These are phyloP conservation scores for Glossophaga mutica DNA, from an alignment of 2,797 vertebrate genomes.

Conservation along the genomic window DNA sequence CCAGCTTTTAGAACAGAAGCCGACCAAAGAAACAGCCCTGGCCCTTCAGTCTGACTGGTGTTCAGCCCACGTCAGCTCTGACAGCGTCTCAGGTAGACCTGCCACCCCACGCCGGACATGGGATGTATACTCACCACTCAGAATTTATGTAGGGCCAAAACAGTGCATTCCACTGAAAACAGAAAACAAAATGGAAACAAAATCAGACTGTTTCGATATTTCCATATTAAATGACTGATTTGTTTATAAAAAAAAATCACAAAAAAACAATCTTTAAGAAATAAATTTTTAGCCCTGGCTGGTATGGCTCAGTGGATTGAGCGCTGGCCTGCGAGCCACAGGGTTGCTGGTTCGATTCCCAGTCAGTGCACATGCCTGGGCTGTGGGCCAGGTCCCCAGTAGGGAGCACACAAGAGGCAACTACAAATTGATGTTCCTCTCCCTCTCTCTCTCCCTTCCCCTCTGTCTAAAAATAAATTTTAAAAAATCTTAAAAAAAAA, in stretches of 20 bases:
- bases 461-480: too few relatives aligned
- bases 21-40: neutral
- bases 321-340: too few relatives aligned
- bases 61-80: neutral
- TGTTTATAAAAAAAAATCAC: neutral
- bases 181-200: neutral
- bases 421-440: too few relatives aligned
- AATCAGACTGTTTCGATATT: neutral
- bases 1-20: too few relatives aligned
- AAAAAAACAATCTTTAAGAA: slow-evolving; percentile 22
- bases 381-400: too few relatives aligned
- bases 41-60: neutral
- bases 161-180: neutral
- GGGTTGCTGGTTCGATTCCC: too few relatives aligned
- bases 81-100: neutral
- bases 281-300: neutral
- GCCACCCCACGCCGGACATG: neutral
- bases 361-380: too few relatives aligned
- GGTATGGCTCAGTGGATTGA: too few relatives aligned
- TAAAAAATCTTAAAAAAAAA: too few relatives aligned
- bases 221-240: neutral
- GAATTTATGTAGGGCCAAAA: neutral
- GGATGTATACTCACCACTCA: neutral
- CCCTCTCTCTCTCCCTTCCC: too few relatives aligned
- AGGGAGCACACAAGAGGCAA: too few relatives aligned